Base-by-base conservation (phyloP, 2,888 invertebrate genomes). In the Parascotia fuliginaria region DNA sequence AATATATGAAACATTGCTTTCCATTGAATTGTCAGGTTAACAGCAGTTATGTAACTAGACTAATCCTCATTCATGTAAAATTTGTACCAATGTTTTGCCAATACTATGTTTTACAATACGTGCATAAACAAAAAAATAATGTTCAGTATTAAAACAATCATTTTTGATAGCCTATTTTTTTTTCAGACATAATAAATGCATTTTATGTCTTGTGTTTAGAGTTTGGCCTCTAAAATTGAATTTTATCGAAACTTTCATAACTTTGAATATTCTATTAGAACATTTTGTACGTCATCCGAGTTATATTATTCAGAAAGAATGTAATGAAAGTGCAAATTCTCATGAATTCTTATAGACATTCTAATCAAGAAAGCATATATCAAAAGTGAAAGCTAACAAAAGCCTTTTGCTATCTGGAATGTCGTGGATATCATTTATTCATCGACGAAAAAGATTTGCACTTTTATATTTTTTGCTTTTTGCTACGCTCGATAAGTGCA, bases 1-100 rank as follows among this genome's bases (percentile, higher is more conserved):
- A n/a, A n/a, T n/a, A n/a, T n/a, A n/a, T 59, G 60, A 65, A 54
- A 77, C 77, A 83, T 83, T 87, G 82, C 86, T 83, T 85, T 83
- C 84, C 78, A 82, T 75, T 75, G 66, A 19, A 1, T 29, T 27
- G 4, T n/a, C 37, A 14, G 5, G n/a, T n/a, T n/a, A n/a, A n/a
- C n/a, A n/a, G n/a, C n/a, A n/a, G n/a, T n/a, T n/a, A n/a, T n/a
- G n/a, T n/a, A n/a, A n/a, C n/a, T n/a, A n/a, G n/a, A n/a, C n/a
- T n/a, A n/a, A n/a, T n/a, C n/a, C n/a, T n/a, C n/a, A n/a, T n/a
- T n/a, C n/a, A n/a, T n/a, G n/a, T n/a, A n/a, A n/a, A n/a, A n/a
- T n/a, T n/a, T n/a, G n/a, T n/a, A n/a, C n/a, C n/a, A n/a, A n/a
- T n/a, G n/a, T n/a, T n/a, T n/a, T n/a, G n/a, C n/a, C n/a, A n/a